Evolutionary conservation across 2,797 vertebrate genomes (phyloP), one percentile per base, ranked within the genome.

Genomic region (Neoniphon sammara): DNA sequence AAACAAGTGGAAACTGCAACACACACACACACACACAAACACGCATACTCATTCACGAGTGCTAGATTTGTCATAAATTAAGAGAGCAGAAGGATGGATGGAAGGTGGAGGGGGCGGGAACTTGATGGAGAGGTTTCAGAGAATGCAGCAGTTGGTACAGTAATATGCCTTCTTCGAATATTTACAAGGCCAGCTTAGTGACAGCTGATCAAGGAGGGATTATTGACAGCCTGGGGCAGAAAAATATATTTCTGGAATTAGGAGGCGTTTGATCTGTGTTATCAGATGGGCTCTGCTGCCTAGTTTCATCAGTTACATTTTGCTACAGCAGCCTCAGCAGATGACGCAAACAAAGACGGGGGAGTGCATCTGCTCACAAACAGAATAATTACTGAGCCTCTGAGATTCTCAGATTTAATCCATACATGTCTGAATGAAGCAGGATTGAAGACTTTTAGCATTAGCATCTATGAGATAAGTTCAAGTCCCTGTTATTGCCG

Each of bases 211-310:
- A 83, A 77, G 78, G 27, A 67, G 18, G 75, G 73, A 85, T 87
- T 87, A 75, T 65, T 71, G 60, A 77, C 4, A 18, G 80, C 84
- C 55, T 9, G 23, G 63, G 66, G 83, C 65, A 50, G 63, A 62
- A 82, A 21, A 81, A 81, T 79, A 52, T 82, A 83, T 82, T 82
- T 85, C 49, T 86, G 74, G 82, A 78, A 74, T 70, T 73, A 39
- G 64, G 64, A 54, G 54, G 50, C 18, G 25, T 83, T 83, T 86
- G 74, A 85, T 88, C 59, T 10, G 25, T 56, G 23, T 77, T 81
- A 82, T 86, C 80, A 72, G 77, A 86, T 81, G 63, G 78, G 83
- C 64, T 75, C 39, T 0, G 23, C 39, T 66, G 49, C 58, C 49
- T 44, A 1, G 27, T 78, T 68, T 34, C 20, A 42, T 55, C 17